phyloP scores from a whole-genome alignment of 2,113 vertebrate species.

The Loxodonta africana region DNA sequence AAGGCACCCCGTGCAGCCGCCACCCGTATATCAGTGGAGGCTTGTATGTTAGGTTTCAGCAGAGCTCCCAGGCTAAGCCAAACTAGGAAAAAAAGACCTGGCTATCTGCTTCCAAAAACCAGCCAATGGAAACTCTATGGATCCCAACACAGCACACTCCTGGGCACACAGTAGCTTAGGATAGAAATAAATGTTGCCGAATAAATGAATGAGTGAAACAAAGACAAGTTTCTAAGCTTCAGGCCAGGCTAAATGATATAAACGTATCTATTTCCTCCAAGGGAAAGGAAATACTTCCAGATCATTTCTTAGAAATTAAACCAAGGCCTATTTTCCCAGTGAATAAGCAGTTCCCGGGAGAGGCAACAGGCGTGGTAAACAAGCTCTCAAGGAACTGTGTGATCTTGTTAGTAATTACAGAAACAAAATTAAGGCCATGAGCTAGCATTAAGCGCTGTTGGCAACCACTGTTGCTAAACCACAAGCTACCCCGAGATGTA shows the following conservation, averaged over 20 bases:
- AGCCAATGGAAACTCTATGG: no score
- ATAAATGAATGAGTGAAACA: neutral
- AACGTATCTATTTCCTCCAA: neutral
- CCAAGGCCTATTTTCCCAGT: neutral
- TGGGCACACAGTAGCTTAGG: no score
- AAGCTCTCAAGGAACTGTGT: neutral
- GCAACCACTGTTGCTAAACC: no score
- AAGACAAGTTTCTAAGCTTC: neutral
- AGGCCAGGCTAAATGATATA: neutral
- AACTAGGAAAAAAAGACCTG: no score
- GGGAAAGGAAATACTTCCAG: neutral
- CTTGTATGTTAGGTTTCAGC: no score
- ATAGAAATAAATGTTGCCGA: neutral
- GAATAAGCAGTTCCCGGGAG: neutral
- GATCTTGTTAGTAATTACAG: neutral
- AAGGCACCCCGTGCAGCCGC: no score
- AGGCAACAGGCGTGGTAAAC: conserved; percentile 8
- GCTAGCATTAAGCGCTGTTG: neutral
- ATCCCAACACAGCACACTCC: no score
- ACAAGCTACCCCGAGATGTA: neutral
- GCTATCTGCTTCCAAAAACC: no score
- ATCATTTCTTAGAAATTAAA: conserved; percentile 2
- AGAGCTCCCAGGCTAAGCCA: no score
- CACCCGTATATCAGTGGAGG: no score
- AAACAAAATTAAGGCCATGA: neutral